Base-by-base conservation (phyloP, 2,888 invertebrate genomes). In the Dascillus cervinus region DNA sequence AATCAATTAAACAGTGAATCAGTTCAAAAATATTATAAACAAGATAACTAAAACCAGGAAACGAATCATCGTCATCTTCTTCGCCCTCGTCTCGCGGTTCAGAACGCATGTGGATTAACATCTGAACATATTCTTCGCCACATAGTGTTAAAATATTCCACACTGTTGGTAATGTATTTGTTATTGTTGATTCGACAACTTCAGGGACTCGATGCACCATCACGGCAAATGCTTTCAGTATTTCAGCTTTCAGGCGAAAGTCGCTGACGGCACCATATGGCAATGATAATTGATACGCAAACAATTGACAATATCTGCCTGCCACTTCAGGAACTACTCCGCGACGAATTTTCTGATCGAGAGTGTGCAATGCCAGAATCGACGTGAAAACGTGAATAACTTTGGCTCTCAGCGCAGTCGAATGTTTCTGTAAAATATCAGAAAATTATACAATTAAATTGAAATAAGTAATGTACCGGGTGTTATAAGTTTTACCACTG, bases 111-210 rank as follows among this genome's bases (percentile, higher is more conserved):
- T 37, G 33, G 14, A 29, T 34, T 13, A 45, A 30, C 26, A 41
- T 32, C 21, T 39, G 31, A n/a, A 41, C 27, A 23, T 37, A 45
- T 20, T 38, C 37, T 4, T 26, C 20, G 11, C 38, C 40, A 25
- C 45, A 45, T 2, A 29, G 37, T 4, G 21, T 32, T 11, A 45
- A 34, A 15, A 43, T 43, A 25, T 43, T 32, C 45, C 45, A 45
- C 12, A 43, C 35, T 11, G 30, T 37, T 1, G 43, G 41, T 4
- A 45, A 33, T 9, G 37, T 30, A 5, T 32, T 38, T 4, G 33
- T 26, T 10, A 43, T 26, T 2, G 39, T 22, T 10, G 34, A 35
- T 17, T 29, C 22, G 3, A 41, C 17, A 13, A 32, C 14, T 13
- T 39, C 30, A n/a, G 39, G 35, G 13, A 37, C 31, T 28, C 32